Evolutionary conservation across 1,140 invertebrate species (phyloP), one percentile per base, ranked within the genome.

Genomic region (Antheraea mylitta): DNA sequence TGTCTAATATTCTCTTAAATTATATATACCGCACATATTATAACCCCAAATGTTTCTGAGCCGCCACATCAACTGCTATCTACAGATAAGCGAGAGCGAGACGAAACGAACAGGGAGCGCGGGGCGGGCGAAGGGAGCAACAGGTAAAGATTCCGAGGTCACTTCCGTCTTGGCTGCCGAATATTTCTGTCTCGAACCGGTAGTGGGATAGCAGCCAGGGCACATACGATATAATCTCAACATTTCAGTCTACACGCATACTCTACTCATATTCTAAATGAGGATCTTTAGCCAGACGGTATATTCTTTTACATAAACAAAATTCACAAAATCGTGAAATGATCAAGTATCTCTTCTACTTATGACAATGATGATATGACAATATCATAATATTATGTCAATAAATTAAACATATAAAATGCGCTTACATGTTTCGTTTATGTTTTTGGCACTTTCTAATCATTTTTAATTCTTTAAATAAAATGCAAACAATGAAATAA

Each of bases 121-220:
- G 80, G 76, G 63, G 85, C 80, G 87, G 88, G 88, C 81, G 88
- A 87, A 90, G 88, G 88, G 90, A 90, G 90, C 90, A 92, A 92
- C 90, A 92, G 90, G 88, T 92, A 92, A 90, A 92, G 90, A 92
- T 92, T 90, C 90, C 90, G 90, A 92, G 90, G 87, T 88, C 90
- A 92, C 90, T 92, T 92, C 90, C 90, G 90, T 88, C 90, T 92
- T 90, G 81, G 88, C 87, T 90, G 90, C 88, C 90, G 88, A 92
- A 92, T 92, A 92, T 92, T 90, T 92, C 87, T 92, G 88, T 90
- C 83, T 89, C 83, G 84, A 91, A 92, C 90, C 88, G 90, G 90
- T 92, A 92, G 90, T 92, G 86, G 86, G 87, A 82, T 81, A 79
- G 77, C 82, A 74, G 88, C 87, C 90, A 90, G 82, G 74, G 78